A percentile compares a stretch with the other conserved stretches of the same genome.
phyloP scores from a whole-genome alignment of 2,888 invertebrate genomes.

The Zonitis immaculata region DNA sequence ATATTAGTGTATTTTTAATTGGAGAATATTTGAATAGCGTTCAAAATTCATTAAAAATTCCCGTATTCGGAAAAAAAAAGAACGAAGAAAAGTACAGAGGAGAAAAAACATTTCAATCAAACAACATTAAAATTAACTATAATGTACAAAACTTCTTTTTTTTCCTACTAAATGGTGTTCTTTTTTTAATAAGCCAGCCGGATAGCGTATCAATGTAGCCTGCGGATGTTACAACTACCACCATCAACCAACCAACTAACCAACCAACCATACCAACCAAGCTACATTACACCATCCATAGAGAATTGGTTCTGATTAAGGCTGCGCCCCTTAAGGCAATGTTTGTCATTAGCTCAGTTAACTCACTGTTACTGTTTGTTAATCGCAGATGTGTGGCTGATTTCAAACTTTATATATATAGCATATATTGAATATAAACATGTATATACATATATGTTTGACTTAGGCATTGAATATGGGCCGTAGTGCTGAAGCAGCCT shows the following conservation, averaged over 20 bases:
- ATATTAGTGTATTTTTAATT: too few species aligned
- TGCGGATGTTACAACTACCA: conserved; percentile 28
- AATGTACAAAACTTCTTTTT: conserved; percentile 35
- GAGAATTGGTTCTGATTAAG: conserved; percentile 43
- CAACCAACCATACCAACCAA: too few species aligned
- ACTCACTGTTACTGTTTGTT: conserved; percentile 48
- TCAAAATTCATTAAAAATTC: conserved; percentile 29
- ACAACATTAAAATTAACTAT: conserved; percentile 35
- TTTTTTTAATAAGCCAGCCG: conserved; percentile 32
- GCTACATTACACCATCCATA: too few species aligned
- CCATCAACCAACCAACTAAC: too few species aligned
- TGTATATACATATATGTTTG: conserved; percentile 22
- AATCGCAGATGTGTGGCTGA: conserved; percentile 48
- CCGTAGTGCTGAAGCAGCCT: too few species aligned
- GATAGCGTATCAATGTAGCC: conserved; percentile 40
- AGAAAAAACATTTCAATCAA: conserved; percentile 33
- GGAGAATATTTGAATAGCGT: conserved; percentile 24
- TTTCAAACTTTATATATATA: conserved; percentile 28
- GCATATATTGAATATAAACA: conserved; percentile 3
- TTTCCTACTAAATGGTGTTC: conserved; percentile 36
- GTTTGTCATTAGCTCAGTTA: conserved; percentile 49
- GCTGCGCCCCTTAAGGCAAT: conserved; percentile 42
- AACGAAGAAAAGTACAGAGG: too few species aligned
- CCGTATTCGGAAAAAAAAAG: conserved; percentile 22
- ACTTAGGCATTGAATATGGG: too few species aligned